phyloP scores from a whole-genome alignment of 2,888 invertebrate genomes.

The Scotopteryx bipunctaria region DNA sequence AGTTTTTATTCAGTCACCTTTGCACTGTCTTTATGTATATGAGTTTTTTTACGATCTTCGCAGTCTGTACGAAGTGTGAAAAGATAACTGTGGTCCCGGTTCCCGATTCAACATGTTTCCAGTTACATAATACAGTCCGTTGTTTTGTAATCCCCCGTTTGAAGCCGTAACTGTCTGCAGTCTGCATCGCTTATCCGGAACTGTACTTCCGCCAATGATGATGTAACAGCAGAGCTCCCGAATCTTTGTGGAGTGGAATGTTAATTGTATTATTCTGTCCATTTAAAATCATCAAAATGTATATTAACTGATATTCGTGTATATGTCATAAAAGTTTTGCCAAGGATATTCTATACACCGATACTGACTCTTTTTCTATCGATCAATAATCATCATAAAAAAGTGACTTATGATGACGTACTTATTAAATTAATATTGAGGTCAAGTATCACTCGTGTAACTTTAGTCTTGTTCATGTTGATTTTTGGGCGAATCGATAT shows the following conservation, averaged over 20 bases:
- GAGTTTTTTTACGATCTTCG: not conserved
- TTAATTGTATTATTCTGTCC: no score
- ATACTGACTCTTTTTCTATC: not conserved
- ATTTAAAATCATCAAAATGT: no score
- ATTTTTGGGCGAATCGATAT: no score
- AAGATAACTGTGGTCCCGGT: not conserved
- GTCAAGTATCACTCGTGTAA: not conserved
- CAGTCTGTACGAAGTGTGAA: not conserved
- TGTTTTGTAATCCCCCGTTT: not conserved
- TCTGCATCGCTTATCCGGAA: constrained; percentile 6
- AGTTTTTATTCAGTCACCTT: no score
- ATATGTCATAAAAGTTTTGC: not conserved
- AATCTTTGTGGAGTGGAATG: not conserved
- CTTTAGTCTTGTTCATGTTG: no score
- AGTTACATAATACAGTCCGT: not conserved
- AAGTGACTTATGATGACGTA: no score
- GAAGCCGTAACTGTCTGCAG: not conserved
- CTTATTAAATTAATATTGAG: not conserved
- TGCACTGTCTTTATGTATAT: no score
- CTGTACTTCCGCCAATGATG: constrained; percentile 11
- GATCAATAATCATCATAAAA: not conserved
- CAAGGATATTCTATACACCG: not conserved
- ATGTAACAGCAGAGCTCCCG: constrained; percentile 1
- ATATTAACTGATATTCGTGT: no score
- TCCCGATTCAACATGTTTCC: not conserved